Evolutionary conservation across 1,140 invertebrate genomes (phyloP).

Genomic region (Diprion similis): DNA sequence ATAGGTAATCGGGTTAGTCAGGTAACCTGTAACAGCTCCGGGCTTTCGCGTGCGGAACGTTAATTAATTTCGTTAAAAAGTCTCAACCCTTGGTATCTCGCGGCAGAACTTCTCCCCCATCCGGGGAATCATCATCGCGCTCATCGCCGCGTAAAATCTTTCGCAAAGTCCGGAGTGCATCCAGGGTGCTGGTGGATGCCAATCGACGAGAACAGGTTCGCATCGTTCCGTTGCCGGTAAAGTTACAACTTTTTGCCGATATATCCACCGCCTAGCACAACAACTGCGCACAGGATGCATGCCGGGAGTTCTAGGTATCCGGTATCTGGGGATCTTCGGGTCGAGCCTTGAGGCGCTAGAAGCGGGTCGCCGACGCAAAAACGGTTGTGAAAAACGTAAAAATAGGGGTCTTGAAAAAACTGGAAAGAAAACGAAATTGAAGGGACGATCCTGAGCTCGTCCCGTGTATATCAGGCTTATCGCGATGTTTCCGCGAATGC

Average conservation of each 20-base stretch:
- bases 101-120: no score
- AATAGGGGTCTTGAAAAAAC: neutral
- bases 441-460: conserved; percentile 29
- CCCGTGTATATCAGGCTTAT: conserved; percentile 26
- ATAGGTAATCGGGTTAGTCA: neutral
- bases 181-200: conserved; percentile 21
- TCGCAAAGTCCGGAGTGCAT: neutral
- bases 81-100: no score
- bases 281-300: conserved; percentile 11
- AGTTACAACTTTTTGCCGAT: conserved; percentile 36
- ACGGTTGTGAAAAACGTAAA: neutral
- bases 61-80: no score
- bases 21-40: no score
- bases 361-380: conserved; percentile 23
- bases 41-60: no score
- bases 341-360: conserved; percentile 12
- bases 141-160: neutral
- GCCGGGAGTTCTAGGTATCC: conserved; percentile 25
- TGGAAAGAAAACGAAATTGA: conserved; percentile 28
- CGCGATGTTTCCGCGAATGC: conserved; percentile 6
- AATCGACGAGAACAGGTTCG: conserved; percentile 37
- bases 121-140: neutral
- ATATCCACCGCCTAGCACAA: conserved; percentile 35
- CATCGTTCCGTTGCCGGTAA: conserved; percentile 19
- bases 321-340: conserved; percentile 38